Evolutionary conservation across 2,888 invertebrate species (phyloP), one percentile per base, ranked within the genome.

Genomic region (Brenthis daphne): DNA sequence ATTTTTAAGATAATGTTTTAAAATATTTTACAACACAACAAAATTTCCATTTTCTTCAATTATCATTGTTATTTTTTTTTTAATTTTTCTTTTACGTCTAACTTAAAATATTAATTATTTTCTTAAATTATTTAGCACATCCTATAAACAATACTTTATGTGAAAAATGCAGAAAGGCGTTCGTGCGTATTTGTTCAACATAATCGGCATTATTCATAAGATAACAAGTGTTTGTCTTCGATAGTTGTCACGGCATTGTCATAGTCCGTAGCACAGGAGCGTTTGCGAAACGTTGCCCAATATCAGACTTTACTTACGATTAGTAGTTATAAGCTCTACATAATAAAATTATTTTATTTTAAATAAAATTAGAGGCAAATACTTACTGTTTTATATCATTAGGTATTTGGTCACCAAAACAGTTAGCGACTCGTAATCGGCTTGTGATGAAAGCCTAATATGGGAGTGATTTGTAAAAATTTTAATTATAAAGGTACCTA

Each of bases 181-280:
- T 84, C 85, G 86, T 85, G 84, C 82, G 81, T 90, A 88, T 92
- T 92, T 90, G 82, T 86, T 77, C 84, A 90, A 88, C 83, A 89
- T 90, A 89, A 90, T 91, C 92, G 90, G 89, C 89, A 91, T 92
- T 91, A 92, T 92, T 92, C 92, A 92, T 91, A 90, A 88, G 91
- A 92, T 92, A 92, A 89, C 89, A 82, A 86, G 88, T 92, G 83
- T 91, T 92, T 92, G 91, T 89, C 86, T 91, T 89, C 86, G 80
- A 80, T 83, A 80, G 82, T 85, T 86, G 90, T 89, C 89, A 86
- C 86, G 85, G 87, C 82, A 86, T 87, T 87, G 90, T 90, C 82
- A 85, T 60, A 29, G 50, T 78, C 80, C 79, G 83, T 85, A 86
- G 68, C 72, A 73, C 71, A 76, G 89, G 84, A 88, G 89, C 85